phyloP scores from a whole-genome alignment of 2,113 vertebrate species.

The Ornithorhynchus anatinus region DNA sequence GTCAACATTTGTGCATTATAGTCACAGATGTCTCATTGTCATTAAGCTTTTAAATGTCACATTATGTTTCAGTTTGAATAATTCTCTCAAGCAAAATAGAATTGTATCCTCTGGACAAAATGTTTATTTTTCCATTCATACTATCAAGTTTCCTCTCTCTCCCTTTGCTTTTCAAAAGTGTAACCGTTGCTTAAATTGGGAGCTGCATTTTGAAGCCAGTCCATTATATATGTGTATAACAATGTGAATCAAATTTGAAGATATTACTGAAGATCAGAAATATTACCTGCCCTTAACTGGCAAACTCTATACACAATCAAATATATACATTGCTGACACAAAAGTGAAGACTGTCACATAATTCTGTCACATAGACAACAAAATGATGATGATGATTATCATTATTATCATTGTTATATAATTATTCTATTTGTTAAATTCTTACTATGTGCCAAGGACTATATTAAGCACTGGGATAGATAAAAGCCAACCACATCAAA shows the following conservation, averaged over 20 bases:
- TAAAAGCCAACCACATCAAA: too few species aligned
- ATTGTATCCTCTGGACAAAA: slow-evolving; percentile 37
- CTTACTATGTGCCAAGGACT: too few species aligned
- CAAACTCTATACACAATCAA: too few species aligned
- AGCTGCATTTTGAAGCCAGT: slow-evolving; percentile 9
- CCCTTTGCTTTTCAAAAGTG: not conserved
- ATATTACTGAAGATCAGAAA: too few species aligned
- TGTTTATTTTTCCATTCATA: slow-evolving; percentile 35
- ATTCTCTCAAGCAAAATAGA: slow-evolving; percentile 53
- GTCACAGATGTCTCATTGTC: slow-evolving; percentile 32
- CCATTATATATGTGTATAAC: not conserved
- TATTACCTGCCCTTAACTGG: too few species aligned
- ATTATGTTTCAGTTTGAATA: slow-evolving; percentile 42
- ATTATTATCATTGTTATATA: too few species aligned
- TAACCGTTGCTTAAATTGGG: not conserved
- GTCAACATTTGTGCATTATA: slow-evolving; percentile 37
- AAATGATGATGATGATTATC: too few species aligned
- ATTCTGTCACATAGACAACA: too few species aligned
- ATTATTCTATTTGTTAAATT: too few species aligned
- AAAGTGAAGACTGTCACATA: too few species aligned
- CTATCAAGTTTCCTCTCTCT: slow-evolving; percentile 7
- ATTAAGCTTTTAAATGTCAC: slow-evolving; percentile 53
- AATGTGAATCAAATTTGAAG: not conserved
- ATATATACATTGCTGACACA: too few species aligned
- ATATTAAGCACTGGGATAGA: too few species aligned